Percentiles rank a stretch among this genome's conserved stretches.
Evolutionary conservation across 2,797 vertebrate species (phyloP).

Genomic region (Trachops cirrhosus): DNA sequence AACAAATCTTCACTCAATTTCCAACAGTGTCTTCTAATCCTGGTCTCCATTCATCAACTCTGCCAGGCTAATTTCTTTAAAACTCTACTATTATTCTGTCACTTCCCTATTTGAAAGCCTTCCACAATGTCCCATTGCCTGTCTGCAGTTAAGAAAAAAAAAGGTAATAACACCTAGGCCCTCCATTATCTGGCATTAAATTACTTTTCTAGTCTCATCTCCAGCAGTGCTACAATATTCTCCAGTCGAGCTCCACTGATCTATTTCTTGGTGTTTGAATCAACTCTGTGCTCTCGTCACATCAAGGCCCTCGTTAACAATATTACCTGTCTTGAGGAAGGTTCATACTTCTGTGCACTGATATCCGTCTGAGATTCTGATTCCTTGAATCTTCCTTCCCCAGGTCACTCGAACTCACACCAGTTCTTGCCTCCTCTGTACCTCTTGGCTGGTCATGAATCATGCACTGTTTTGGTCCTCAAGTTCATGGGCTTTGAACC

Average conservation of each 20-base stretch:
- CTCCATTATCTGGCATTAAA: background rate
- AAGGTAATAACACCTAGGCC: background rate
- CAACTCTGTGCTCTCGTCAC: background rate
- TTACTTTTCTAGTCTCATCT: background rate
- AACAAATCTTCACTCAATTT: background rate
- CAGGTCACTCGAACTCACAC: background rate
- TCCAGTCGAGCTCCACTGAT: background rate
- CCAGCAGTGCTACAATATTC: background rate
- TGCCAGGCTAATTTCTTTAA: background rate
- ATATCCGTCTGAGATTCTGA: background rate
- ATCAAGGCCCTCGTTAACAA: background rate
- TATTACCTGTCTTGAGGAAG: background rate
- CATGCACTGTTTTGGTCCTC: background rate
- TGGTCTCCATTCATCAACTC: background rate
- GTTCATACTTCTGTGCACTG: background rate
- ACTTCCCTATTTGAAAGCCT: background rate
- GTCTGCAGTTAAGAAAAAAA: background rate
- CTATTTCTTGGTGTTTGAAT: constrained; percentile 25
- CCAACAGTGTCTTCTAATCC: background rate
- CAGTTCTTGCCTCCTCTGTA: background rate
- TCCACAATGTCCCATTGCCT: background rate
- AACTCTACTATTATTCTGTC: background rate
- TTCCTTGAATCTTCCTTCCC: background rate
- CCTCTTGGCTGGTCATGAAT: background rate
- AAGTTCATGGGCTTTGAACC: background rate